phyloP scores from a whole-genome alignment of 1,140 invertebrate species.

The Drosophila sp. region DNA sequence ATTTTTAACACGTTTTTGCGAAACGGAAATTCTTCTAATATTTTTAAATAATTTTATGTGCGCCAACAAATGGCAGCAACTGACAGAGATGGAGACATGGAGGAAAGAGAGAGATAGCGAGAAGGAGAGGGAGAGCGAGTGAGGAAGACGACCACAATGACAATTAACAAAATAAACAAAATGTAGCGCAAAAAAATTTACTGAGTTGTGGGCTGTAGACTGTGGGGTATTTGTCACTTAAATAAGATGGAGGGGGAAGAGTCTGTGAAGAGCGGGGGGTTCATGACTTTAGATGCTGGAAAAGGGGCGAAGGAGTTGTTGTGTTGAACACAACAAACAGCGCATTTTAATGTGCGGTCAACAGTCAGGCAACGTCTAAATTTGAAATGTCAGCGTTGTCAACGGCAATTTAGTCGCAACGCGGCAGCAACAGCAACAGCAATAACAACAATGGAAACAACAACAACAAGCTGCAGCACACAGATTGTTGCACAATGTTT shows the following conservation, averaged over 20 bases:
- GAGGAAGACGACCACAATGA: slow-evolving; percentile 30
- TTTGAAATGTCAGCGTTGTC: slow-evolving; percentile 80
- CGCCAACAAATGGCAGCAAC: slow-evolving; percentile 15
- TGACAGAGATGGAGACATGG: neutral
- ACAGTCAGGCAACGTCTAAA: slow-evolving; percentile 69
- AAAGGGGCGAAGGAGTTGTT: neutral
- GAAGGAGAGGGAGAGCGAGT: neutral
- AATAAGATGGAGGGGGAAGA: neutral
- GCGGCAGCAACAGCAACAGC: too few species aligned
- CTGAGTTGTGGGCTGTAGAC: slow-evolving; percentile 34
- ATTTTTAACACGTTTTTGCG: slow-evolving; percentile 63
- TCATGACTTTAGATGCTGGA: slow-evolving; percentile 1
- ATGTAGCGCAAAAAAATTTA: slow-evolving; percentile 29
- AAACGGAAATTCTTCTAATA: slow-evolving; percentile 60
- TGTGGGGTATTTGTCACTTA: slow-evolving; percentile 14
- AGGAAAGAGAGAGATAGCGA: neutral
- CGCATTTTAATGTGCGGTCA: slow-evolving; percentile 71
- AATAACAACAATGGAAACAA: too few species aligned
- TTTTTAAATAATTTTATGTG: slow-evolving; percentile 65
- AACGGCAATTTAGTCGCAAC: slow-evolving; percentile 61
- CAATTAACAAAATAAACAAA: slow-evolving; percentile 60
- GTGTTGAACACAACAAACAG: slow-evolving; percentile 60
- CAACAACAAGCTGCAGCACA: slow-evolving; percentile 36
- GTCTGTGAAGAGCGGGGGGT: too few species aligned
- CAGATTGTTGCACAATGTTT: slow-evolving; percentile 46